Evolutionary conservation across 92 coral and sea anemone species (phyloP).

Genomic region (Hydrozoanthus gracilis): DNA sequence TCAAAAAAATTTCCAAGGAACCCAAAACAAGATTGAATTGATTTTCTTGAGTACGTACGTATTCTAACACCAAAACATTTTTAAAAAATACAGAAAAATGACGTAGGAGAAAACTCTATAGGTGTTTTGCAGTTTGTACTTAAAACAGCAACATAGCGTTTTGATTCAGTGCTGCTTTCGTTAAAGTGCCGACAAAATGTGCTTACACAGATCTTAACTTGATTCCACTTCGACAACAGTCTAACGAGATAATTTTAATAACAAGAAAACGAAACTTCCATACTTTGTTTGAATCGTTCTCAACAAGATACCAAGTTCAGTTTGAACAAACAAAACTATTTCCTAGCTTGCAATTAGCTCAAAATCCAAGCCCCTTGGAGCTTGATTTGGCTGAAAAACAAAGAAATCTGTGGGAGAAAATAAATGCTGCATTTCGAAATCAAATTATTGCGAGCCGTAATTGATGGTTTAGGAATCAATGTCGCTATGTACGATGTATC

Average conservation of each 20-base stretch:
- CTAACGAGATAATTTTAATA: background rate
- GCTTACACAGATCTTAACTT: too few species aligned
- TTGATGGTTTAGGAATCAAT: background rate
- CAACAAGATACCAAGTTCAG: background rate
- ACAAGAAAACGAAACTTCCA: background rate
- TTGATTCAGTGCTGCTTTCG: too few species aligned
- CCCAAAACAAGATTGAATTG: too few species aligned
- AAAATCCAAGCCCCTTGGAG: background rate
- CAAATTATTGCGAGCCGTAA: background rate
- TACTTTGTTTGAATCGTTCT: background rate
- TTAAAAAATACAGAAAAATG: too few species aligned
- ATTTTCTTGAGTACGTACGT: too few species aligned
- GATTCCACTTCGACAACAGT: too few species aligned
- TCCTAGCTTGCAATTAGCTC: background rate
- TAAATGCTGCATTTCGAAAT: background rate
- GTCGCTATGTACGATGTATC: background rate
- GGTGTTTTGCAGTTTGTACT: too few species aligned
- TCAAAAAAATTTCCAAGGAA: too few species aligned
- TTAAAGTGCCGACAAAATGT: too few species aligned
- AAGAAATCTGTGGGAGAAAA: constrained; percentile 7
- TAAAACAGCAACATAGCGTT: too few species aligned
- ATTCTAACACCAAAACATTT: too few species aligned
- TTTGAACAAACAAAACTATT: background rate
- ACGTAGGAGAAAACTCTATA: too few species aligned
- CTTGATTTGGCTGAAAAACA: constrained; percentile 7